Evolutionary conservation across 2,797 vertebrate species (phyloP).

Genomic region (Mormyrops boulengeri): DNA sequence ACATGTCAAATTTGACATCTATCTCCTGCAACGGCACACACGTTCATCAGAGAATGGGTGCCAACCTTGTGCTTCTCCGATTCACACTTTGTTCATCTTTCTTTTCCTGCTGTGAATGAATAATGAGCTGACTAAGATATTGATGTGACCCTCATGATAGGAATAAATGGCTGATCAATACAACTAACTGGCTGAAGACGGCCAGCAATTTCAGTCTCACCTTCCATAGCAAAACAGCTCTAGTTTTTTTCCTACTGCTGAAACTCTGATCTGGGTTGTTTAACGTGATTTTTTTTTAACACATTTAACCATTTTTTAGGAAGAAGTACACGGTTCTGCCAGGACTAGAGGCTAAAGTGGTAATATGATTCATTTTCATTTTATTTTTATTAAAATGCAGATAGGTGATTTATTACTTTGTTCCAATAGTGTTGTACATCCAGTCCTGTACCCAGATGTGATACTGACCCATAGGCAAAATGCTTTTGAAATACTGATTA

Average conservation of each 20-base stretch:
- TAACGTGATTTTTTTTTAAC: not conserved
- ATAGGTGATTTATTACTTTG: not conserved
- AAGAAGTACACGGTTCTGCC: not conserved
- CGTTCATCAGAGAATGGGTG: not conserved
- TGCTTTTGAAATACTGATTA: not conserved
- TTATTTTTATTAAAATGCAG: slow-evolving; percentile 5
- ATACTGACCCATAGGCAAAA: not conserved
- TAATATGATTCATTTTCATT: not conserved
- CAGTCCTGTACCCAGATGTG: not conserved
- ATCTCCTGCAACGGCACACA: not conserved
- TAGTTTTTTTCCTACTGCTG: not conserved
- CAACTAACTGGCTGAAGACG: not conserved
- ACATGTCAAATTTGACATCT: not conserved
- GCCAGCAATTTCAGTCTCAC: not conserved
- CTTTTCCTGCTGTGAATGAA: not conserved
- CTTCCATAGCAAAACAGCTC: not conserved
- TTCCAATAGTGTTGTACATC: not conserved
- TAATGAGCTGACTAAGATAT: not conserved
- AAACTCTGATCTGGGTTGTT: not conserved
- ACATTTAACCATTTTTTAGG: not conserved
- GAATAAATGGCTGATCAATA: not conserved
- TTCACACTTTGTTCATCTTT: not conserved
- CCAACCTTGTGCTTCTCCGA: not conserved
- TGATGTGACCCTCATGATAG: not conserved
- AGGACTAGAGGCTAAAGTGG: not conserved